Percentiles rank a stretch among this genome's conserved stretches.
phyloP scores from a whole-genome alignment of 2,888 invertebrate genomes.

The Heliconius hortense region DNA sequence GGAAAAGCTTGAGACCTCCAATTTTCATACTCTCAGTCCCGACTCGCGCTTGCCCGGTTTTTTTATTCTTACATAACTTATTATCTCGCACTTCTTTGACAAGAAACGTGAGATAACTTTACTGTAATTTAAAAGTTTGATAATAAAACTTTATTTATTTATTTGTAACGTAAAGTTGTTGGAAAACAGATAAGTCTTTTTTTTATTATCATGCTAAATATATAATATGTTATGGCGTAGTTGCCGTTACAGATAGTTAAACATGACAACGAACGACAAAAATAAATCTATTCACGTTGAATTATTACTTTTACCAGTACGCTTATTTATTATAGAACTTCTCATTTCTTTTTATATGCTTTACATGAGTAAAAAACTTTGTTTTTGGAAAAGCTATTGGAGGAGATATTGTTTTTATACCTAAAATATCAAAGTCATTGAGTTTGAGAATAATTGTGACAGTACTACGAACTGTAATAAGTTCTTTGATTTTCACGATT shows the following conservation, averaged over 20 bases:
- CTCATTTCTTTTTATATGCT: neutral
- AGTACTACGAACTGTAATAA: neutral
- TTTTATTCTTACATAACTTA: too few relatives aligned
- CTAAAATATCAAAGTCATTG: neutral
- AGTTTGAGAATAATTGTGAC: neutral
- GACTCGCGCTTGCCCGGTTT: neutral
- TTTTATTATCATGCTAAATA: slow-evolving; percentile 8
- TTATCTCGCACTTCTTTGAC: neutral
- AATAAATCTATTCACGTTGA: slow-evolving; percentile 14
- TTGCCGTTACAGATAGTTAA: slow-evolving; percentile 14
- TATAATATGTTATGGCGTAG: slow-evolving; percentile 13
- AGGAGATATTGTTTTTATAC: neutral
- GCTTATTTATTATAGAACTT: slow-evolving; percentile 16
- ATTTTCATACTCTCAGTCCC: too few relatives aligned
- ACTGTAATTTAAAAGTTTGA: neutral
- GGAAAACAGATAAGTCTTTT: too few relatives aligned
- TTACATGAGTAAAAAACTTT: neutral
- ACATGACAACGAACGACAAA: slow-evolving; percentile 17
- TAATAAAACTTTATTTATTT: neutral
- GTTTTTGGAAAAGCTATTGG: neutral
- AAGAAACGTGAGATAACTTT: neutral
- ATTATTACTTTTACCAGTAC: slow-evolving; percentile 18
- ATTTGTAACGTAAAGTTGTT: neutral
- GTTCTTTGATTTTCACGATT: too few relatives aligned
- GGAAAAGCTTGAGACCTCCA: too few relatives aligned